Evolutionary conservation across 2,888 invertebrate species (phyloP).

Genomic region (Odontothrips loti): DNA sequence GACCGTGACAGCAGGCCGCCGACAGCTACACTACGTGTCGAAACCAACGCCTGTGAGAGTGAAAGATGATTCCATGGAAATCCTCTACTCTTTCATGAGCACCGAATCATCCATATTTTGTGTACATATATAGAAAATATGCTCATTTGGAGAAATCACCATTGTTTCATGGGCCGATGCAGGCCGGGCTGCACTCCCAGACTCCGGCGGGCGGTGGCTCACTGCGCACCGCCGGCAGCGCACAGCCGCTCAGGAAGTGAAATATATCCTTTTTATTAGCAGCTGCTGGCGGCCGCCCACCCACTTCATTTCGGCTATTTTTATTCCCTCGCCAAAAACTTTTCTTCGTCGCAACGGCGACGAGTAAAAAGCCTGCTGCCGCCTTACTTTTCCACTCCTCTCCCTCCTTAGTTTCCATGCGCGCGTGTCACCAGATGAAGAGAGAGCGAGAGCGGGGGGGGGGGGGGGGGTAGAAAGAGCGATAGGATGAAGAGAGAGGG

Average conservation of each 20-base stretch:
- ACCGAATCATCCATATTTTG: too few relatives aligned
- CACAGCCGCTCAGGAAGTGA: neutral
- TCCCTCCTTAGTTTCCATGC: neutral
- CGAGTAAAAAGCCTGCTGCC: too few relatives aligned
- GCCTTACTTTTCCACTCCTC: neutral
- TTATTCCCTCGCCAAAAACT: conserved; percentile 26
- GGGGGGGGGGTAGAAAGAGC: conserved; percentile 28
- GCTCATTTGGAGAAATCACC: too few relatives aligned
- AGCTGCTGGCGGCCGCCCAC: conserved; percentile 2
- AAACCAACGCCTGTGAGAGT: neutral
- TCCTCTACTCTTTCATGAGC: too few relatives aligned
- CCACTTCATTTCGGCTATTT: conserved; percentile 7
- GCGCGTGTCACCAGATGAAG: neutral
- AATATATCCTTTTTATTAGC: conserved; percentile 4
- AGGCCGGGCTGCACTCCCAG: too few relatives aligned
- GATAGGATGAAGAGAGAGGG: conserved; percentile 33
- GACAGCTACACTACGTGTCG: neutral
- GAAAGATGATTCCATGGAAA: too few relatives aligned
- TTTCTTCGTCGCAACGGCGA: neutral
- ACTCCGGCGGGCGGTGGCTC: too few relatives aligned
- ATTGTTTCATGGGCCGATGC: too few relatives aligned
- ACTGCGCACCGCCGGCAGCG: neutral
- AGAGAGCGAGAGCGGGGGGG: neutral
- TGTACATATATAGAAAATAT: too few relatives aligned
- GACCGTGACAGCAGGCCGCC: too few relatives aligned